phyloP scores from a whole-genome alignment of 2,797 vertebrate species.

The Muscicapa striata region DNA sequence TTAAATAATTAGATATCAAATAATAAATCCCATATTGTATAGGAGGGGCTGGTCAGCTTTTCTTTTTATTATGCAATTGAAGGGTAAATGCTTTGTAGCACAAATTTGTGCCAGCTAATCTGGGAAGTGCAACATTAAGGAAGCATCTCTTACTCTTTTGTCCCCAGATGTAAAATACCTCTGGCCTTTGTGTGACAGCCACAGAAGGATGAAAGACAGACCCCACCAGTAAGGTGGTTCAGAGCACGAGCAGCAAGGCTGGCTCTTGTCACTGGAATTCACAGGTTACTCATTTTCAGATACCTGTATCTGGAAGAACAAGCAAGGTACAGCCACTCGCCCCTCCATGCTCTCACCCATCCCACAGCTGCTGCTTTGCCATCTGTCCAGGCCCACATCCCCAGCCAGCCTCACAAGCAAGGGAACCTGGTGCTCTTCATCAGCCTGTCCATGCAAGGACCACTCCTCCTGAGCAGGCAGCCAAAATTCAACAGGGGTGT shows the following conservation, averaged over 20 bases:
- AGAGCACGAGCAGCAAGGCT: background rate
- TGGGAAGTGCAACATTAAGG: background rate
- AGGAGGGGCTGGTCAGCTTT: background rate
- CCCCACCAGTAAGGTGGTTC: background rate
- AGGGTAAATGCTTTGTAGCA: background rate
- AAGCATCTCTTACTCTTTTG: background rate
- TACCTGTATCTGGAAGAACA: background rate
- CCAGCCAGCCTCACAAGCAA: background rate
- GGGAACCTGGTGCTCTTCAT: background rate
- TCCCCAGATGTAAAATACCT: background rate
- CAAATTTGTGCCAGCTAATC: background rate
- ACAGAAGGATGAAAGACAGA: background rate
- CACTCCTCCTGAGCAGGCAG: accelerated
- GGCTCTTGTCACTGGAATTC: background rate
- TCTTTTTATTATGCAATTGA: background rate
- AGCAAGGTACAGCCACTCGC: background rate
- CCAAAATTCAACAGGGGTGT: background rate
- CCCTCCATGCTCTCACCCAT: background rate
- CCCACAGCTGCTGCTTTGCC: background rate
- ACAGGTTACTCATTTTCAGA: background rate
- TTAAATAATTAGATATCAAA: background rate
- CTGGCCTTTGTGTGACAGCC: background rate
- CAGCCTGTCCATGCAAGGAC: background rate
- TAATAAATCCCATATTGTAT: background rate
- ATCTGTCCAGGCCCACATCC: background rate